Evolutionary conservation across 2,113 vertebrate genomes (phyloP), one percentile per base, ranked within the genome.

Genomic region (Miniopterus natalensis): DNA sequence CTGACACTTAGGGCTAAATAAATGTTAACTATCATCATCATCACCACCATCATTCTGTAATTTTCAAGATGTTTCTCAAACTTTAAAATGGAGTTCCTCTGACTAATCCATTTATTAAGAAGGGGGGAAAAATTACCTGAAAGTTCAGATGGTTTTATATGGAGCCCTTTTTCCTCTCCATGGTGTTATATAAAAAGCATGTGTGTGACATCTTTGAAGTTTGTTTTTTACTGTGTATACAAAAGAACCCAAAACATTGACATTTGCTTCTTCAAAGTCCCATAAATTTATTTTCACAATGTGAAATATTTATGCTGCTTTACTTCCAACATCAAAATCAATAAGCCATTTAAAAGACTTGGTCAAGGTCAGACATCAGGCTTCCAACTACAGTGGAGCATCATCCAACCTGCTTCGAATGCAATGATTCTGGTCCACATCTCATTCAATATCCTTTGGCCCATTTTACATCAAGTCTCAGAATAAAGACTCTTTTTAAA

Each of bases 271-370:
- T 94, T 74, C 49, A 80, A 90, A 94, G 80, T 71, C 63, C 51
- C 31, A 45, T 8, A 36, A 53, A 68, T 91, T 88, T 95, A 90
- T 95, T 95, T 96, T 81, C 89, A 81, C 61, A 88, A 90, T n/a
- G 68, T 95, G 29, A 94, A 96, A 93, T 96, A 97, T 94, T 93
- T 91, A 96, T 59, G 42, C 17, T 51, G 8, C 4, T 95, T 96
- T 92, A 57, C 86, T 95, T 92, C 49, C 63, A 86, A 49, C 51
- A 92, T 51, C 61, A 91, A 96, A 91, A 96, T 96, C 96, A 96
- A 95, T 96, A 91, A 84, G 65, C 75, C 88, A 88, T 73, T 95
- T 87, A 86, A 90, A 94, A 88, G 66, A 85, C 47, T 51, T 8
- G 23, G 42, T 42, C 74, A 94, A 85, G 66, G 73, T 84, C 55